A percentile compares a stretch with the other conserved stretches of the same genome.
These are phyloP conservation scores for Corythaixoides concolor DNA, from an alignment of 2,113 vertebrate species.

Conservation along the genomic window DNA sequence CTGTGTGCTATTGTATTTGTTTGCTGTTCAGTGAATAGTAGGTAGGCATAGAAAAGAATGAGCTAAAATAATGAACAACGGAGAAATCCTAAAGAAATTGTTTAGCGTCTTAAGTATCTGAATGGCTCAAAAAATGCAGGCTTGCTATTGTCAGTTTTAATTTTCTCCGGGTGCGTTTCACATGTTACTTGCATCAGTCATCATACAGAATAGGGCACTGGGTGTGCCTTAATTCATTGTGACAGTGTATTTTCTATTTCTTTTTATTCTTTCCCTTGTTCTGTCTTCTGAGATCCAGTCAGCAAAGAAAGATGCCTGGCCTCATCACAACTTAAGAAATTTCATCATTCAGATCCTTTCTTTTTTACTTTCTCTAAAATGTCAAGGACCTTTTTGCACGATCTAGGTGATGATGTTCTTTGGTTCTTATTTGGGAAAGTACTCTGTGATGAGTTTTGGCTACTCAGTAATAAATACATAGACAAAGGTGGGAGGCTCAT, in stretches of 20 bases:
- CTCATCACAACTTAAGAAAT: not conserved
- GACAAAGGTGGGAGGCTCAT: not conserved
- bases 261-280: not conserved
- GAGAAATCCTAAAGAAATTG: not conserved
- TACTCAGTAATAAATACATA: not conserved
- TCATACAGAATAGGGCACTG: not conserved
- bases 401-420: not conserved
- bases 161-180: not conserved
- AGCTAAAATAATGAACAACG: slow-evolving; percentile 13
- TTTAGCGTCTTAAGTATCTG: not conserved
- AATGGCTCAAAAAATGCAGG: not conserved
- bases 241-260: not conserved
- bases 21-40: slow-evolving; percentile 17
- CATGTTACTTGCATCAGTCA: not conserved
- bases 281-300: not conserved
- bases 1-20: slow-evolving; percentile 37
- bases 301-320: not conserved
- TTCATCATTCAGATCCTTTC: not conserved
- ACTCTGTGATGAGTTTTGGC: not conserved
- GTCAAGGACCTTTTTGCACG: not conserved
- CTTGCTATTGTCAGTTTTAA: slow-evolving; percentile 1
- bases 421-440: not conserved
- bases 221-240: not conserved
- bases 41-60: not conserved
- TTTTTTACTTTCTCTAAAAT: not conserved